Evolutionary conservation across 2,113 vertebrate species (phyloP), one percentile per base, ranked within the genome.

Genomic region (Dasyurus viverrinus): DNA sequence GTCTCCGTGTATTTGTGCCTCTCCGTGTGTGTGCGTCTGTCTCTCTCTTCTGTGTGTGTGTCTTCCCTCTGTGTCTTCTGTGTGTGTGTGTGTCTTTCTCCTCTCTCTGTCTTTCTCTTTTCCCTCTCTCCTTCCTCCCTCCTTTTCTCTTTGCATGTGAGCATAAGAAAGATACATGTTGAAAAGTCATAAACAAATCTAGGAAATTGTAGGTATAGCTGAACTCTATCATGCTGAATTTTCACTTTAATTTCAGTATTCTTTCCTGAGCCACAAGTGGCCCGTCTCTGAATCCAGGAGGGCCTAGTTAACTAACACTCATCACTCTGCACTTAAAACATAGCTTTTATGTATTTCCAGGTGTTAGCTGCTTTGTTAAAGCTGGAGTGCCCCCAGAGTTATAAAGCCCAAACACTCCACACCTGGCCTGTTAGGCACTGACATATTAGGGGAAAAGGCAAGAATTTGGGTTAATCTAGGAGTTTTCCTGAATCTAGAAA

Each of bases 331-430:
- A 26, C 90, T 92, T 95, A 95, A 89, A 93, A 94, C 94, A 89
- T 94, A 53, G 96, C 97, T 98, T 97, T 98, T 98, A 98, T 98
- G 97, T 97, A 94, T 94, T 96, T 95, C 96, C 98, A 98, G 97
- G 97, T 98, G 98, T 95, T 92, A 93, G 96, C 94, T 94, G 97
- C 94, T 96, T 95, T 96, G 97, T 97, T 98, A 98, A 97, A 96
- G 94, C 94, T 97, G 93, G 55, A 92, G 91, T 95, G 95, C 96
- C 97, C 92, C 52, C 89, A 91, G 26, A 95, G 92, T 97, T 97
- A 96, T 97, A 97, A 98, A 97, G 90, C 94, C 53, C 55, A 89
- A 95, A 90, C 89, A 90, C 93, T 90, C 97, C 91, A 94, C 97
- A 98, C 96, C 96, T 98, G 97, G 97, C 84, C 54, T 89, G 27